Evolutionary conservation across 2,113 vertebrate genomes (phyloP), one percentile per base, ranked within the genome.

Genomic region (Myiozetetes cayanensis): DNA sequence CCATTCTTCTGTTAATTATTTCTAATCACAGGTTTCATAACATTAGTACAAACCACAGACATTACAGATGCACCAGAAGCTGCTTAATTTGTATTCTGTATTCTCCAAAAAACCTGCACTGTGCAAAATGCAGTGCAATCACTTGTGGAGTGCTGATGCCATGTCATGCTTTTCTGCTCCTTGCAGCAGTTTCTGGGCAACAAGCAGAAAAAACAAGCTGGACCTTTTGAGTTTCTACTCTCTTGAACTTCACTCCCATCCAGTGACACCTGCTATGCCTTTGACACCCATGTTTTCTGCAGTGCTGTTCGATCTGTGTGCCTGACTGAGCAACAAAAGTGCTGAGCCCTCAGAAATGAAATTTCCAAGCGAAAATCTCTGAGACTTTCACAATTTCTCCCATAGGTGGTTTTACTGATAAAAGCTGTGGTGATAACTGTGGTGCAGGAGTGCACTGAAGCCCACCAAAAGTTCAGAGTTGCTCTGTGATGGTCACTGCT

Each of bases 361-460:
- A 46, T 67, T 74, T 89, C 52, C 39, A 43, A 7, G 50, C 27
- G 12, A 27, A 91, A 89, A 44, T 21, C 16, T 65, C 67, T 14
- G 43, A 73, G 28, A 23, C 41, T 25, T 70, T 90, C 59, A 37
- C 20, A 14, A 16, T 65, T 70, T 66, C 23, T 67, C 33, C 43
- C 0, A 0, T 35, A 35, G 19, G 19, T 66, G 20, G 5, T 52
- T 76, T 68, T 74, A 20, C 61, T 52, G 35, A 30, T 67, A 44
- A 61, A 72, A 55, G 9, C 41, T 15, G 7, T 67, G 61, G 24
- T 39, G 59, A 33, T 72, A 35, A 6, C 35, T 72, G 14, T 35
- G 22, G 25, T 18, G 18, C 27, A 66, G 61, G 4, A 49, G 31
- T 0, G 0, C 16, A 24, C 20, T 27, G 24, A 78, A 43, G 18